Base-by-base conservation (phyloP, 2,797 vertebrate genomes). In the Coluber constrictor region DNA sequence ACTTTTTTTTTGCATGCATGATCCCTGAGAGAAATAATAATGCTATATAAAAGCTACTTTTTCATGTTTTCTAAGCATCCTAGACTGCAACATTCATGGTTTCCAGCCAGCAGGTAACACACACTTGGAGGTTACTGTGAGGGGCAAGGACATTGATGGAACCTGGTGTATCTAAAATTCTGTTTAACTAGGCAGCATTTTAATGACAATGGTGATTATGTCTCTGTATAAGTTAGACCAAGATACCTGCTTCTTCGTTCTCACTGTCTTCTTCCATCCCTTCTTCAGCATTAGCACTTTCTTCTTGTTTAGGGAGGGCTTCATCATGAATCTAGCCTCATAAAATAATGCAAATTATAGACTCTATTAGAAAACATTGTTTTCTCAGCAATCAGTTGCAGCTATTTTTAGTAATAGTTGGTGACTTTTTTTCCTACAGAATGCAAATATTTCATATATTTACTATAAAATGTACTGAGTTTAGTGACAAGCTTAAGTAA, bases 251-350 rank as follows among this genome's bases (percentile, higher is more conserved):
- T 88, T 54, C 70, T 32, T 70, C 92, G 55, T 91, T 59, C 59
- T 93, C 90, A 57, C 18, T 59, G 8, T 87, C 66, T 37, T 0
- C 0, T 5, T 92, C 91, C 27, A 86, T 87, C 16, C 91, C 87
- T 57, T 13, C 88, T 90, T 51, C 63, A 88, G 56, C 32, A 59
- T 63, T 63, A 7, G 0, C 7, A 0, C 61, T 70, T 29, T 74
- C 86, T 32, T 83, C 12, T 51, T 92, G 56, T 66, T 70, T 27
- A 87, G 87, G 91, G 55, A 93, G 89, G 86, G 86, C 90, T 93
- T 5, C 54, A n/a, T 89, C 88, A 16, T n/a, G 94, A 8, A 93
- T 70, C 96, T 96, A 11, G 90, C 43, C 90, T 70, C 59, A 70
- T n/a, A 83, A 37, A 15, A 94, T 27, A 37, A 11, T 93, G 56